Base-by-base conservation (phyloP, 2,113 vertebrate species). In the Gymnarchus niloticus region DNA sequence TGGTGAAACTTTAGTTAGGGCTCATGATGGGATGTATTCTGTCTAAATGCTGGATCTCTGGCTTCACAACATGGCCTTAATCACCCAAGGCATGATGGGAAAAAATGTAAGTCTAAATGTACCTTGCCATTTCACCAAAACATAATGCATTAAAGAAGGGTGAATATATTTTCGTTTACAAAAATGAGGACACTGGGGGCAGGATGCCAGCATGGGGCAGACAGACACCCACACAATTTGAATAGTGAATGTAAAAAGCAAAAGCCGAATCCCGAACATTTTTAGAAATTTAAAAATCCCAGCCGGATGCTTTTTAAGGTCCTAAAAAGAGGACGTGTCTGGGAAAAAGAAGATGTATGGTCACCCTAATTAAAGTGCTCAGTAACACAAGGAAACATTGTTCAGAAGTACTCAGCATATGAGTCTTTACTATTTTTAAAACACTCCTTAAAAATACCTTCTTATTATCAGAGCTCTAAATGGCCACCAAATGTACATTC, bases 1-100 rank as follows among this genome's bases (percentile, higher is more conserved):
- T 88, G 91, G 94, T 92, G 94, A 82, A 14, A 37, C 51, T 41
- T 82, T 21, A 51, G 80, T 49, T 8, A 94, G 89, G 89, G 91
- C 92, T 94, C 89, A 92, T 90, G 76, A 91, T 90, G 88, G 88
- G 94, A 91, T 87, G 57, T 87, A 92, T 90, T 82, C 85, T 93
- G 92, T 87, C 84, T 77, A 88, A 89, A 89, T 90, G 93, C 92
- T 91, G 90, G 90, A 89, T 93, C 92, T 94, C 92, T 94, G 90
- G 86, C 92, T 94, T 90, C 92, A 92, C 85, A 87, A 85, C 88
- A 89, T 6, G 21, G 90, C 25, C 0, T 52, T 25, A 82, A 14
- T 73, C 65, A 73, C 41, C 33, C 2, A 25, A 48, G 48, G 25
- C 23, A 12, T 10, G 25, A 81, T 14, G n/a, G 48, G 49, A 84